phyloP scores from a whole-genome alignment of 2,888 invertebrate species.

The Volucella bombylans region DNA sequence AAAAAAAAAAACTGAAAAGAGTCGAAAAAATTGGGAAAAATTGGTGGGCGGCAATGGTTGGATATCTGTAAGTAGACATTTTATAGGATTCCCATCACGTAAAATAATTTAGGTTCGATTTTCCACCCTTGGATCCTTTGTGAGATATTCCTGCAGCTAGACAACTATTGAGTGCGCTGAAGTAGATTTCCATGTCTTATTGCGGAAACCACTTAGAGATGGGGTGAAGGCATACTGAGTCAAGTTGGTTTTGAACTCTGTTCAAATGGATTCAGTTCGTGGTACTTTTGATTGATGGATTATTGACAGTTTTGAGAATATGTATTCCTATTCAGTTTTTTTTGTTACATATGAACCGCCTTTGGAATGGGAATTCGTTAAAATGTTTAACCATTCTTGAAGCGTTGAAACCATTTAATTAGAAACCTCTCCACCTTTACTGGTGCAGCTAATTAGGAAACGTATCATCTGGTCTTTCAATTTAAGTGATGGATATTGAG shows the following conservation, averaged over 20 bases:
- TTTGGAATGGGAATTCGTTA: too few species aligned
- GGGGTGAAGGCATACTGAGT: neutral
- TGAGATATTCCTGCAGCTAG: slow-evolving; percentile 16
- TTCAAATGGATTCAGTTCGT: slow-evolving; percentile 1
- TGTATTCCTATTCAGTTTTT: neutral
- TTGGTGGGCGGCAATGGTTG: slow-evolving; percentile 17
- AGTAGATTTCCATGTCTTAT: slow-evolving; percentile 42
- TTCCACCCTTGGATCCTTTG: slow-evolving; percentile 29
- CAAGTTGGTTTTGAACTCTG: neutral
- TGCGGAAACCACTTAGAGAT: slow-evolving; percentile 39
- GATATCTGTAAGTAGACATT: slow-evolving; percentile 9
- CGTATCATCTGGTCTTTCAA: too few species aligned
- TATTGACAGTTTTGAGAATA: slow-evolving; percentile 26
- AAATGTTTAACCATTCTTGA: too few species aligned
- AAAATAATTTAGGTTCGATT: slow-evolving; percentile 53
- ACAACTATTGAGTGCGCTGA: neutral
- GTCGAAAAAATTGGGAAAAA: slow-evolving; percentile 5
- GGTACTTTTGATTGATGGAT: slow-evolving; percentile 30
- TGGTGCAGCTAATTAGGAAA: too few species aligned
- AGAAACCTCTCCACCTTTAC: too few species aligned
- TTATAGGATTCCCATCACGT: slow-evolving; percentile 59
- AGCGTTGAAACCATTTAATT: too few species aligned
- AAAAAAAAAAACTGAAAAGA: slow-evolving; percentile 3
- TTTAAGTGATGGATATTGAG: too few species aligned
- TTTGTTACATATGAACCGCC: too few species aligned